These are phyloP conservation scores for Synchiropus splendidus DNA, from an alignment of 2,113 vertebrate species.

Conservation along the genomic window DNA sequence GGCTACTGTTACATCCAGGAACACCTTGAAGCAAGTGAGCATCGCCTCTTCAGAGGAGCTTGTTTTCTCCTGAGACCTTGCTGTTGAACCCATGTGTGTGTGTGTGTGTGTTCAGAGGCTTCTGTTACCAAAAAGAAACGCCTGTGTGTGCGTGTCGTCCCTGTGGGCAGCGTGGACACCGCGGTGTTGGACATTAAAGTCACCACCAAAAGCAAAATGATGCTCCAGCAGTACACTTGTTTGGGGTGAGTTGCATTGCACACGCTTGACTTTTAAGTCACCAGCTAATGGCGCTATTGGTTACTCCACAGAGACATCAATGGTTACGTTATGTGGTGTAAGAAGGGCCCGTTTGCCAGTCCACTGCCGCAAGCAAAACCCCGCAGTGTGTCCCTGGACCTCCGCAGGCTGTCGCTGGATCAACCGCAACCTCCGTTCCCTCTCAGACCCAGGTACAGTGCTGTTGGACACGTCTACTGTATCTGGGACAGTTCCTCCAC, in stretches of 20 bases:
- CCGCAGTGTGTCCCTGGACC: constrained; percentile 57
- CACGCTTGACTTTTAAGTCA: too few species aligned
- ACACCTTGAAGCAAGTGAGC: constrained; percentile 77
- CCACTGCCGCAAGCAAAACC: constrained; percentile 64
- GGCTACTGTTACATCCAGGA: constrained; percentile 73
- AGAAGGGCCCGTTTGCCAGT: constrained; percentile 61
- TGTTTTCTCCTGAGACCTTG: too few species aligned
- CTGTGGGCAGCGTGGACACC: constrained; percentile 53
- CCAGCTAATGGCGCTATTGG: too few species aligned
- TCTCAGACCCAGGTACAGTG: constrained; percentile 46
- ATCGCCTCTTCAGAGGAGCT: too few species aligned
- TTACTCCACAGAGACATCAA: constrained; percentile 59
- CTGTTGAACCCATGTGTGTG: neutral
- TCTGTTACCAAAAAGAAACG: constrained; percentile 77
- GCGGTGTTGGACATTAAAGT: constrained; percentile 74
- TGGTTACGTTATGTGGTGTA: constrained; percentile 79
- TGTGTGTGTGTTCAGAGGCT: constrained; percentile 53
- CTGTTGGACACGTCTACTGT: too few species aligned
- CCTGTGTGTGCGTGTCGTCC: constrained; percentile 65
- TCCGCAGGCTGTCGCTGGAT: constrained; percentile 68
- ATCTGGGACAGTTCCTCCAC: too few species aligned
- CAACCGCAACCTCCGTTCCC: constrained; percentile 26
- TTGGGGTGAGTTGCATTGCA: constrained; percentile 67
- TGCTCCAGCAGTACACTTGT: constrained; percentile 75
- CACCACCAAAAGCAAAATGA: constrained; percentile 74